These are phyloP conservation scores for Orthonyx spaldingii DNA, from an alignment of 2,113 vertebrate species.

Conservation along the genomic window DNA sequence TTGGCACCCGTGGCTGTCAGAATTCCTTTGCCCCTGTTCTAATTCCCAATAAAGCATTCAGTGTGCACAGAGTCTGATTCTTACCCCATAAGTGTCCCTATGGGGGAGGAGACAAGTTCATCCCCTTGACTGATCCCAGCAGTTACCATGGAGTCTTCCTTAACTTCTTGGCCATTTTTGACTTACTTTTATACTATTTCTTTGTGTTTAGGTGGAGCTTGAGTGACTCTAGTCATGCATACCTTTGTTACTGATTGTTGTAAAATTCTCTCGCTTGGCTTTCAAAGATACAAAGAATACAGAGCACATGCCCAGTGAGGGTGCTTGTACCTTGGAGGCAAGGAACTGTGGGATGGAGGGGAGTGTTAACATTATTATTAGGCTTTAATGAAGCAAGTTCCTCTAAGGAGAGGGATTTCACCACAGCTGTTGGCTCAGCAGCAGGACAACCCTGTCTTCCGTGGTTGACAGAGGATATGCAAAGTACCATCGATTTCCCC, in stretches of 20 bases:
- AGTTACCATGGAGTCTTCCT: neutral
- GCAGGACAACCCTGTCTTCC: neutral
- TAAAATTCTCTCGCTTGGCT: neutral
- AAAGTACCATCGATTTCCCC: neutral
- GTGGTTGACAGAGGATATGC: neutral
- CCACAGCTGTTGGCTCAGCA: neutral
- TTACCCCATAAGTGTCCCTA: neutral
- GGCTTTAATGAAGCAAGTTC: neutral
- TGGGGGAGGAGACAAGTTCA: neutral
- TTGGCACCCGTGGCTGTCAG: accelerated
- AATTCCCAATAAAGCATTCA: neutral
- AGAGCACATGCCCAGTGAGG: neutral
- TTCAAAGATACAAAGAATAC: neutral
- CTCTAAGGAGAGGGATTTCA: neutral
- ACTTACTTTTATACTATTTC: neutral
- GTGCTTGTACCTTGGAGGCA: accelerated
- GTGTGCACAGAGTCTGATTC: neutral
- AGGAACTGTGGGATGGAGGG: neutral
- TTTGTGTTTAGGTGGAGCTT: neutral
- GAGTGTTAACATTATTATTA: neutral
- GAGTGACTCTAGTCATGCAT: neutral
- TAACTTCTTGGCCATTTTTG: neutral
- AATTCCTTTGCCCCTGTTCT: neutral
- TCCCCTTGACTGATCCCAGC: neutral
- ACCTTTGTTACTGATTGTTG: neutral